Conservation (phyloP, 2,888 invertebrate genomes). For the Heliconius ethilla region DNA sequence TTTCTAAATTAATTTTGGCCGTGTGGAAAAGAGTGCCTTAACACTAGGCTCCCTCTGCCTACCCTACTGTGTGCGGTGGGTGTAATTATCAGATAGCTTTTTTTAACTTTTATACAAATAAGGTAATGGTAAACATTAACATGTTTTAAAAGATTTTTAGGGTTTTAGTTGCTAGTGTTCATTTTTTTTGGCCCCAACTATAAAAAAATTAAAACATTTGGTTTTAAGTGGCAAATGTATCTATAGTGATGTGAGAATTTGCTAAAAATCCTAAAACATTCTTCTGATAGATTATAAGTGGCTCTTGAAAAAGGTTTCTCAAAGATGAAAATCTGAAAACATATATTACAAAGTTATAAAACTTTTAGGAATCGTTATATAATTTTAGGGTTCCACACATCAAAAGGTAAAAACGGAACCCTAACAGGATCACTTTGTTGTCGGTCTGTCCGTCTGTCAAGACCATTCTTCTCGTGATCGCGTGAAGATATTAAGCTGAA, state of each 20-base stretch:
- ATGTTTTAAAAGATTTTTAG: background rate
- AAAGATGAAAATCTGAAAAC: background rate
- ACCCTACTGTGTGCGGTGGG: no score
- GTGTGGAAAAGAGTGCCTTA: no score
- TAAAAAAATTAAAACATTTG: background rate
- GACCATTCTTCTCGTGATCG: no score
- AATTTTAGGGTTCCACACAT: no score
- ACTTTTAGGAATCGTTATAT: background rate
- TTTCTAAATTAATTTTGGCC: no score
- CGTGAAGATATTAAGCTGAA: no score
- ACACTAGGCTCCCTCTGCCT: no score
- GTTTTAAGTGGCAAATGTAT: constrained; percentile 9
- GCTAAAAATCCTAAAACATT: background rate
- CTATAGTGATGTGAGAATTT: background rate
- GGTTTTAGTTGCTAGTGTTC: background rate
- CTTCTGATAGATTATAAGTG: background rate
- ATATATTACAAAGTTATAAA: no score
- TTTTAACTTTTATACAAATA: background rate
- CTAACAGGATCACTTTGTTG: no score
- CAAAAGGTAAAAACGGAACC: no score
- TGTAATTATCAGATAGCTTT: no score
- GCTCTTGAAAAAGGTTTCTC: background rate
- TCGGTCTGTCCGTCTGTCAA: no score
- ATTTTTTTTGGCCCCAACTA: background rate
- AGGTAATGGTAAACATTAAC: background rate